These are phyloP conservation scores for Diaprepes abbreviatus DNA, from an alignment of 2,888 invertebrate species.

Conservation along the genomic window DNA sequence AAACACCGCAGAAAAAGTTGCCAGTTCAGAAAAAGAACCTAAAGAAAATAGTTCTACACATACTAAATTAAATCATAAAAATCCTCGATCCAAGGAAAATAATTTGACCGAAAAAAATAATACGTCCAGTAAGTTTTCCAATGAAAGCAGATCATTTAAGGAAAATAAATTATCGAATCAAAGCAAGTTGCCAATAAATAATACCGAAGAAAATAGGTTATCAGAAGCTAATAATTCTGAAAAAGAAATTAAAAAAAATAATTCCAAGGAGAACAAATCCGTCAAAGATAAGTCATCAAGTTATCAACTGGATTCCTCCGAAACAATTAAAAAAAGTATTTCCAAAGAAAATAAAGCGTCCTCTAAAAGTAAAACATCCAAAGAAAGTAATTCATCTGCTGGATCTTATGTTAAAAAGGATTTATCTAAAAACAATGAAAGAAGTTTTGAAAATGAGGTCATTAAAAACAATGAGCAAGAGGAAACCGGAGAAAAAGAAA, in stretches of 20 bases:
- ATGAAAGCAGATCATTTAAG: neutral
- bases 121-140: too few species aligned
- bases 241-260: too few species aligned
- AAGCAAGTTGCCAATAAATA: neutral
- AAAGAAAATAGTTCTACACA: neutral
- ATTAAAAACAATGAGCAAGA: too few species aligned
- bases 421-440: too few species aligned
- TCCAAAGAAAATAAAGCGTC: neutral
- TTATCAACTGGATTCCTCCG: too few species aligned
- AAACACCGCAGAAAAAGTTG: neutral
- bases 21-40: neutral
- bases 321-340: neutral
- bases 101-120: too few species aligned
- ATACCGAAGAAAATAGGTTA: neutral
- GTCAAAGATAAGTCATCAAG: too few species aligned
- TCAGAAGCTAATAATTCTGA: neutral
- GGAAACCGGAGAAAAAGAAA: too few species aligned
- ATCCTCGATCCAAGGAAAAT: too few species aligned
- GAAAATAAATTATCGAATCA: neutral
- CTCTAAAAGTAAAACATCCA: neutral
- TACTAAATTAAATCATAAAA: too few species aligned
- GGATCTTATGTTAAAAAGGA: neutral
- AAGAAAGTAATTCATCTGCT: neutral
- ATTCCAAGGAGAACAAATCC: too few species aligned
- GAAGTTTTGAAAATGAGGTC: too few species aligned